Evolutionary conservation across 2,888 invertebrate genomes (phyloP).

Genomic region (Eupeodes luniger): DNA sequence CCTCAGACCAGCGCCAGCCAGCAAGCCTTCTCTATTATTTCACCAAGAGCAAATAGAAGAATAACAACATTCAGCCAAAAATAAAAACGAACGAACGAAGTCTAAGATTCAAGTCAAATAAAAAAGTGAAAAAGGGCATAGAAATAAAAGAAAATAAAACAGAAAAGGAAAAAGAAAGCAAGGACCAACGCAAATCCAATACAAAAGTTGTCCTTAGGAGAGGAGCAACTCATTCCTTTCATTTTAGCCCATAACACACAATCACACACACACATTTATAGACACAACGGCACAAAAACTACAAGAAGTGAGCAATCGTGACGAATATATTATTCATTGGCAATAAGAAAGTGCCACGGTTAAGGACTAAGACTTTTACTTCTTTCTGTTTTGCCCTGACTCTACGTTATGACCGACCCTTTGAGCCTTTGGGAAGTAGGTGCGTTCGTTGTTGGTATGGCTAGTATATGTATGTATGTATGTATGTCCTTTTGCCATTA

Average conservation of each 20-base stretch:
- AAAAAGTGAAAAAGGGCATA: conserved; percentile 48
- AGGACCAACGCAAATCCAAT: conserved; percentile 60
- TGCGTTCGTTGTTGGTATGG: background rate
- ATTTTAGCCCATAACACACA: conserved; percentile 36
- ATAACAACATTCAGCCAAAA: conserved; percentile 58
- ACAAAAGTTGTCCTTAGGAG: conserved; percentile 57
- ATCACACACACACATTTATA: too few relatives aligned
- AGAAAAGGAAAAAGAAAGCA: conserved; percentile 6
- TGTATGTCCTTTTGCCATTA: conserved; percentile 43
- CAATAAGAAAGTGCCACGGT: conserved; percentile 76
- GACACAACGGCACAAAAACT: conserved; percentile 48
- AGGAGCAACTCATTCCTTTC: conserved; percentile 16
- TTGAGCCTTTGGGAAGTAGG: conserved; percentile 62
- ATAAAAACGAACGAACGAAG: conserved; percentile 52
- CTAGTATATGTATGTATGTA: background rate
- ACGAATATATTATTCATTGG: conserved; percentile 76
- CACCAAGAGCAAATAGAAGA: conserved; percentile 67
- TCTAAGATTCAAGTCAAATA: conserved; percentile 72
- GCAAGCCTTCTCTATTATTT: conserved; percentile 42
- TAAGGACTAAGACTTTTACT: conserved; percentile 74
- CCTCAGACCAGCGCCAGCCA: background rate
- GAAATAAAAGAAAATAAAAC: background rate
- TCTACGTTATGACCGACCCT: conserved; percentile 61
- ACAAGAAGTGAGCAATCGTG: conserved; percentile 76
- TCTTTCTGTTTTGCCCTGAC: conserved; percentile 50